A percentile compares a stretch with the other conserved stretches of the same genome.
Evolutionary conservation across 2,797 vertebrate genomes (phyloP).

Genomic region (Petrocephalus sullivani): DNA sequence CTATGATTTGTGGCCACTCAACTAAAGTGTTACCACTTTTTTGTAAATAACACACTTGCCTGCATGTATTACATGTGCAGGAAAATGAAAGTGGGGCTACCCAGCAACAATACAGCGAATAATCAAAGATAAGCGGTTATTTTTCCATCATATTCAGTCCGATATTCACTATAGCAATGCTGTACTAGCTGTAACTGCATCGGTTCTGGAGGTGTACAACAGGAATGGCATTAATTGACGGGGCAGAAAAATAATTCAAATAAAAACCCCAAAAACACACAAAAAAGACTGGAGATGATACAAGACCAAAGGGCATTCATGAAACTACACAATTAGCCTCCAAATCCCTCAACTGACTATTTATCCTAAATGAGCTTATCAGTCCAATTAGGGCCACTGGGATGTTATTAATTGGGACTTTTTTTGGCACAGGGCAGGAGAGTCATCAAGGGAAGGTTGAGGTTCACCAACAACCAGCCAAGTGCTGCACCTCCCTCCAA

Average conservation of each 20-base stretch:
- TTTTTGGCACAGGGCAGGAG: constrained; percentile 4
- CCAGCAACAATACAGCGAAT: background rate
- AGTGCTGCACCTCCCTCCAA: background rate
- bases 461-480: background rate
- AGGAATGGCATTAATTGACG: background rate
- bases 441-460: background rate
- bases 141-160: background rate
- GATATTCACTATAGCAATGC: background rate
- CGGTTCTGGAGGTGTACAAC: background rate
- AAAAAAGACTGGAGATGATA: background rate
- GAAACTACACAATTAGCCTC: background rate
- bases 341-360: constrained; percentile 3
- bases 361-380: constrained; percentile 8
- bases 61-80: background rate
- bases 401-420: background rate
- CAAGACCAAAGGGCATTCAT: background rate
- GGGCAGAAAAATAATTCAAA: background rate
- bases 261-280: background rate
- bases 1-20: no score
- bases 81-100: background rate
- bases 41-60: background rate
- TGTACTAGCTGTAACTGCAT: background rate
- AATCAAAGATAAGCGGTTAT: background rate
- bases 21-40: background rate
- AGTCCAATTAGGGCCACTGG: background rate